Percentiles rank a stretch among this genome's conserved stretches.
Evolutionary conservation across 2,113 vertebrate species (phyloP).

Genomic region (Lagopus muta): DNA sequence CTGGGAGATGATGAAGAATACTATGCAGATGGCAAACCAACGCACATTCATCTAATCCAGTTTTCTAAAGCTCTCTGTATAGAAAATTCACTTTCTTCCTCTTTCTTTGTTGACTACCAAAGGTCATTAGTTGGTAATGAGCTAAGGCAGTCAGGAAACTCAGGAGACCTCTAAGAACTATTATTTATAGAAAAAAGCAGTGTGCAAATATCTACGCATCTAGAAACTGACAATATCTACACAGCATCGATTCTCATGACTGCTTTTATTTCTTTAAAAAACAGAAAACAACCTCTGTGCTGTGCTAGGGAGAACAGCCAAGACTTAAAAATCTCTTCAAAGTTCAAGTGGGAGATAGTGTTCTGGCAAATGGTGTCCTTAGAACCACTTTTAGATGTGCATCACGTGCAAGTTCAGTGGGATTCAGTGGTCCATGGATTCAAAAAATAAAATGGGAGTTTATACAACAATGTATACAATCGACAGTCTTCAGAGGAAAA

Average conservation of each 20-base stretch:
- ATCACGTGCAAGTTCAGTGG: neutral
- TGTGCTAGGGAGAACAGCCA: neutral
- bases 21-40: neutral
- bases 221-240: neutral
- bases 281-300: neutral
- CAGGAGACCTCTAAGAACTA: neutral
- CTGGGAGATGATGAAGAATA: neutral
- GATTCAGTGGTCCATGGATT: neutral
- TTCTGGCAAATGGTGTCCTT: neutral
- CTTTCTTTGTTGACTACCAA: neutral
- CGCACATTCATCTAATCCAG: neutral
- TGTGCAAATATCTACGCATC: neutral
- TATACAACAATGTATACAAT: neutral
- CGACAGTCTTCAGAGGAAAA: neutral
- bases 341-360: neutral
- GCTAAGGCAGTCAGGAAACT: neutral
- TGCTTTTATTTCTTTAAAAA: neutral
- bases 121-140: neutral
- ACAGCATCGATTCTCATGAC: neutral
- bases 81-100: neutral
- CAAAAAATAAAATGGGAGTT: neutral
- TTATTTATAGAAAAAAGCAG: neutral
- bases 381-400: constrained; percentile 3
- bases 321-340: neutral
- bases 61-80: neutral